These are phyloP conservation scores for Latrodectus geometricus DNA, from an alignment of 1,140 invertebrate genomes.

Conservation along the genomic window DNA sequence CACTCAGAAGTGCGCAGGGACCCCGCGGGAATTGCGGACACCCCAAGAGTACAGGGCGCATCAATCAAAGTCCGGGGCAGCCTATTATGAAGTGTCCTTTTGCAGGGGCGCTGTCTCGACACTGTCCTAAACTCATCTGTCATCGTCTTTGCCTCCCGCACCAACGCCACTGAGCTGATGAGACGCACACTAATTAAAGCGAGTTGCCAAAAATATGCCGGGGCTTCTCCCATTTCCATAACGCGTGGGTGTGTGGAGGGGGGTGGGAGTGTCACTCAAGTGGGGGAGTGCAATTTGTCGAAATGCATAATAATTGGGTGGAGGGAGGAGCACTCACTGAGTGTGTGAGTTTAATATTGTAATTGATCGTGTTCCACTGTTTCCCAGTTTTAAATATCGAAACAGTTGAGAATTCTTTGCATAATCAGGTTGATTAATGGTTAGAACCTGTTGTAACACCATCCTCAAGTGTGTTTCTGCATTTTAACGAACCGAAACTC, in stretches of 20 bases:
- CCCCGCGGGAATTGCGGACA: slow-evolving; percentile 13
- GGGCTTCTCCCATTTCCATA: slow-evolving; percentile 50
- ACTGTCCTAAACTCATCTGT: slow-evolving; percentile 49
- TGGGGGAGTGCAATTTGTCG: slow-evolving; percentile 43
- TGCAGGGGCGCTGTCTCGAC: slow-evolving; percentile 50
- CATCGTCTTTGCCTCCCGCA: slow-evolving; percentile 29
- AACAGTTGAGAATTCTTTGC: no score
- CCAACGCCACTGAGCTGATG: slow-evolving; percentile 33
- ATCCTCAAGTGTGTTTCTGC: no score
- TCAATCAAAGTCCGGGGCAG: slow-evolving; percentile 50
- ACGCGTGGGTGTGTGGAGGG: background rate
- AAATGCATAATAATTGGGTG: slow-evolving; percentile 54
- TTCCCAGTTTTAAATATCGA: background rate
- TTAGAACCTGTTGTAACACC: background rate
- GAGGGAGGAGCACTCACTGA: background rate
- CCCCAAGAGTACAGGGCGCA: slow-evolving; percentile 12
- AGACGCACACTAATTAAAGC: slow-evolving; percentile 39
- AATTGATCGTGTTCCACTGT: background rate
- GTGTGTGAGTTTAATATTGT: background rate
- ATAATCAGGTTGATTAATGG: background rate
- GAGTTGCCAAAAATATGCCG: slow-evolving; percentile 27
- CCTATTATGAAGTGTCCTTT: slow-evolving; percentile 55
- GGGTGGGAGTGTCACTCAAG: slow-evolving; percentile 17
- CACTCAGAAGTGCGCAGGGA: background rate
- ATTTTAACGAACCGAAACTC: no score